A percentile compares a stretch with the other conserved stretches of the same genome.
Conservation (phyloP, 2,888 invertebrate genomes). For the Lissonota sp. region DNA sequence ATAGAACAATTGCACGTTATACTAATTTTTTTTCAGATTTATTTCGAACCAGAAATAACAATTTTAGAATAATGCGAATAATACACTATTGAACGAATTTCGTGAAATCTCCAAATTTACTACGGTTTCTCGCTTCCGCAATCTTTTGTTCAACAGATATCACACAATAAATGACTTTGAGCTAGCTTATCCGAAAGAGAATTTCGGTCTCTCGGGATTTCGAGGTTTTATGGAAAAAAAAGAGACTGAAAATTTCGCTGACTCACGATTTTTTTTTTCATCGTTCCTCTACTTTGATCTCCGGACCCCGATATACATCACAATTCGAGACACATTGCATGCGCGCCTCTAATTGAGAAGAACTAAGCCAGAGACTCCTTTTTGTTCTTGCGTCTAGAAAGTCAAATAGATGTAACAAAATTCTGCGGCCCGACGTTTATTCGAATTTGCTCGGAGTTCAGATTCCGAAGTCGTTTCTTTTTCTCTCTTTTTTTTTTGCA, state of each 20-base stretch:
- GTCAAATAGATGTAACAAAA: constrained; percentile 20
- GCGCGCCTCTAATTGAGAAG: constrained; percentile 21
- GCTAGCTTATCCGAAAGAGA: not conserved
- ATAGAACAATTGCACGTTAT: not conserved
- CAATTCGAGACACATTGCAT: constrained; percentile 31
- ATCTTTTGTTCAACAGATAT: not conserved
- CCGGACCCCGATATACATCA: constrained; percentile 7
- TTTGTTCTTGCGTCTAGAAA: constrained; percentile 37
- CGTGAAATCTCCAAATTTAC: not conserved
- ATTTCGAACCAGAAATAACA: not conserved
- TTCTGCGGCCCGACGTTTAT: constrained; percentile 4
- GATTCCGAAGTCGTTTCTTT: constrained; percentile 31
- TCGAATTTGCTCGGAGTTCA: constrained; percentile 49
- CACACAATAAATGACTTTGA: not conserved
- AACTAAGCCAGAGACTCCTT: constrained; percentile 12
- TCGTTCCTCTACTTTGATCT: constrained; percentile 36
- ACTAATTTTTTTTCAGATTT: not conserved
- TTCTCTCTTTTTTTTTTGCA: not conserved
- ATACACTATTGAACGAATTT: not conserved
- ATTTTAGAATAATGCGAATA: not conserved
- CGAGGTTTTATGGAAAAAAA: too few species aligned
- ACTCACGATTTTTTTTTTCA: constrained; percentile 8
- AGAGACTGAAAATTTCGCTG: constrained; percentile 6
- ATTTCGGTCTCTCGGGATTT: not conserved
- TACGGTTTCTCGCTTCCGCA: not conserved